Percentiles rank a stretch among this genome's conserved stretches.
phyloP scores from a whole-genome alignment of 2,797 vertebrate species.

The Botia kubotai region DNA sequence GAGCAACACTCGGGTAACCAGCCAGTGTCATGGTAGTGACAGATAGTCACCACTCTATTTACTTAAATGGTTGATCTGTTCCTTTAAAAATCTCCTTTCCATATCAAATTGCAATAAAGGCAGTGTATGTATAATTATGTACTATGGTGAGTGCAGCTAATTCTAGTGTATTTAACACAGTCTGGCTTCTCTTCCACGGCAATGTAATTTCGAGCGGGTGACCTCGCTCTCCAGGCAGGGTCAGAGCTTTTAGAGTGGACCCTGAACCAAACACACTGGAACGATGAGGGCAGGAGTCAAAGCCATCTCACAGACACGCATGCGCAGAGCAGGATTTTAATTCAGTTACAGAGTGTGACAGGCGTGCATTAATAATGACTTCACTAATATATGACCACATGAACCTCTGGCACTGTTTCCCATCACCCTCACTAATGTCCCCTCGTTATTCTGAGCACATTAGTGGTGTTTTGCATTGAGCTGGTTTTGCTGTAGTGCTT shows the following conservation, averaged over 20 bases:
- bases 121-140: constrained; percentile 1
- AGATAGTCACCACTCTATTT: too few relatives aligned
- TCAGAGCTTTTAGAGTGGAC: constrained; percentile 42
- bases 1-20: too few relatives aligned
- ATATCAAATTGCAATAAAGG: background rate
- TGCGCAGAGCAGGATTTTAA: constrained; percentile 23
- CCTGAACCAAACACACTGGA: constrained; percentile 29
- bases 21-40: too few relatives aligned
- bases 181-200: constrained; percentile 53
- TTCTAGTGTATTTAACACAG: constrained; percentile 29
- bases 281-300: constrained; percentile 24
- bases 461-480: constrained; percentile 62
- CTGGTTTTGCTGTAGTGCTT: constrained; percentile 51
- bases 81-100: background rate
- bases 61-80: background rate
- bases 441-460: constrained; percentile 71
- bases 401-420: constrained; percentile 48
- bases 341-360: constrained; percentile 50
- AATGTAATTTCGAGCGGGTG: constrained; percentile 70
- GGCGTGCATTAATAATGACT: constrained; percentile 31
- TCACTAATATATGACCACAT: constrained; percentile 13
- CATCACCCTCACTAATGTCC: constrained; percentile 53
- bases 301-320: constrained; percentile 30
- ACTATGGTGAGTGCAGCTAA: constrained; percentile 18
- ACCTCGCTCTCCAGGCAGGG: constrained; percentile 29